Evolutionary conservation across 1,140 invertebrate species (phyloP), one percentile per base, ranked within the genome.

Genomic region (Rhopalosiphum maidis): DNA sequence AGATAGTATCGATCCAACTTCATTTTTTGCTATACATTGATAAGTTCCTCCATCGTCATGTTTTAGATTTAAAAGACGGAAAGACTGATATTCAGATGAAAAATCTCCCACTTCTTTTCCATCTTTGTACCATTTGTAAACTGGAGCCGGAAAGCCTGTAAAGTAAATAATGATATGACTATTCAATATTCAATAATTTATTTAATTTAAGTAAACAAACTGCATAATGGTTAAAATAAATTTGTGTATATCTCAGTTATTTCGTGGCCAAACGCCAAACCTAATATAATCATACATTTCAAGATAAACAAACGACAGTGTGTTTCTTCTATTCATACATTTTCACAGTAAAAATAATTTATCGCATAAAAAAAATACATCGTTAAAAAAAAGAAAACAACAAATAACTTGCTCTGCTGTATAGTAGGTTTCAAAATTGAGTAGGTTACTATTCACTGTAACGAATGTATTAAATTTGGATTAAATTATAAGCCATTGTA

Each of bases 111-210:
- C 95, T 68, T 97, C 96, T 86, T 96, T 94, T 15, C 97, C 97
- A 95, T 99, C 97, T 95, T 98, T 98, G 91, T 98, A 95, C 98
- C 98, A 99, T 95, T 97, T 96, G 95, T 98, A 99, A 95, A 97
- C 97, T 15, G 98, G 98, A 94, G 97, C 97, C 22, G 98, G 98
- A 95, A 97, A 97, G 94, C 98, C 98, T 98, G 96, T 3, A 95
- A 95, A 90, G 51, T 0, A 48, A 87, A 30, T 35, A 85, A 25
- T 25, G 83, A 37, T 41, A 85, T 83, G 22, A 86, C 6, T 87
- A 87, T 23, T 48, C 5, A 46, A 7, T 46, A 51, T 37, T 25
- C 37, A 83, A 41, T 41, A 4, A 37, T 85, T 85, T 83, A 77
- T n/a, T 77, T n/a, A n/a, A 77, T n/a, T 77, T n/a, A 77, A n/a